Base-by-base conservation (phyloP, 2,113 vertebrate species). In the Labeo rohita region DNA sequence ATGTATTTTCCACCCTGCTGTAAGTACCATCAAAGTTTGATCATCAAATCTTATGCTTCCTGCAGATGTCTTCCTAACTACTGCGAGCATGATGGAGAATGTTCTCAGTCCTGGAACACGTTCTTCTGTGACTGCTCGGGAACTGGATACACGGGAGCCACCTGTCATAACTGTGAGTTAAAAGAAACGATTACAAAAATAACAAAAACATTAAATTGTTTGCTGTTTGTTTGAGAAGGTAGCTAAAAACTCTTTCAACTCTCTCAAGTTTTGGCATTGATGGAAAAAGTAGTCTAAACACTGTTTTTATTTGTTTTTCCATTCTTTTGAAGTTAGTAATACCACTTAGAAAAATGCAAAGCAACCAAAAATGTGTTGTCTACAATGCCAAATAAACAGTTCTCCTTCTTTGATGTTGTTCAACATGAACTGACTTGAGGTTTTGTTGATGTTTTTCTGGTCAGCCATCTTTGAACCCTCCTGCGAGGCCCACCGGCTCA, bases 161-260 rank as follows among this genome's bases (percentile, higher is more conserved):
- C 96, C 56, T 97, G 96, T 61, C 96, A 97, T 82, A 95, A 96
- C 92, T 96, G 96, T 97, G 92, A 97, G 96, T 97, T 9, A 7
- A 49, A 4, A 66, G 11, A 10, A 39, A 28, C 68, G 59, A 28
- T 28, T 9, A n/a, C 23, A 54, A 49, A 10, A 13, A 72, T 23
- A 28, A 10, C 6, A 39, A 10, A 3, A 52, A 3, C 63, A 39
- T 18, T 21, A 45, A 34, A 66, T 0, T 52, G 16, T 34, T 72
- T 28, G 36, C 45, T 56, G 43, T 45, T 72, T 16, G n/a, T 72
- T 72, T 72, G 65, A 36, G 34, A 68, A 36, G 34, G 4, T 36
- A n/a, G 11, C 45, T 43, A 59, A 18, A 79, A 43, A 61, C 36
- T 70, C 54, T 43, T 61, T 50, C 6, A 21, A 39, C 16, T 59